These are phyloP conservation scores for Drosophila infuscata DNA, from an alignment of 2,888 invertebrate genomes.

Conservation along the genomic window DNA sequence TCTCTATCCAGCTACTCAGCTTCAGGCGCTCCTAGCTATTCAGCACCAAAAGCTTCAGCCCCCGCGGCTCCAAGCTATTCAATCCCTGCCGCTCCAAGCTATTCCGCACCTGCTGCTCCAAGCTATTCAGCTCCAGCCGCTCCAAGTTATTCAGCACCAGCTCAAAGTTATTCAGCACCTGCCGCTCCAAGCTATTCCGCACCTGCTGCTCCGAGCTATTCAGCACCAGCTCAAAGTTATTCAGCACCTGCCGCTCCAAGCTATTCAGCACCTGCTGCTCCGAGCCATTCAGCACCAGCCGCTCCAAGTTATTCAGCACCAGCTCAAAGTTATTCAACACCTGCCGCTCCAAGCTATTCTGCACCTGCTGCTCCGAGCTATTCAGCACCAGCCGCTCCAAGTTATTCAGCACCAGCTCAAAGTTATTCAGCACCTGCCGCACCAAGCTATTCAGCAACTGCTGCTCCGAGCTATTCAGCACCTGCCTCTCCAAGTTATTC, in stretches of 20 bases:
- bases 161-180: slow-evolving; percentile 28
- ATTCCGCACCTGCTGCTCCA: slow-evolving; percentile 11
- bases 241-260: slow-evolving; percentile 27
- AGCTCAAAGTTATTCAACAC: slow-evolving; percentile 24
- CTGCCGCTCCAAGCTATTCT: slow-evolving; percentile 4
- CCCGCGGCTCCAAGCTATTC: slow-evolving; percentile 14
- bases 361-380: slow-evolving; percentile 31
- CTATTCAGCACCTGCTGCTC: slow-evolving; percentile 38
- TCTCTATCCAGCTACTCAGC: slow-evolving; percentile 55
- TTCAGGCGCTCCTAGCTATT: slow-evolving; percentile 15
- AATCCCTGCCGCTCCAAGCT: neutral
- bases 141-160: slow-evolving; percentile 15
- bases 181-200: slow-evolving; percentile 28
- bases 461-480: slow-evolving; percentile 2
- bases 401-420: slow-evolving; percentile 35
- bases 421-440: slow-evolving; percentile 21
- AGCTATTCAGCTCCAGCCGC: slow-evolving; percentile 27
- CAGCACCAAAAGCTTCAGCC: slow-evolving; percentile 27
- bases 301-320: slow-evolving; percentile 33
- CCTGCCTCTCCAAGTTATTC: slow-evolving; percentile 8
- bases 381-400: slow-evolving; percentile 8
- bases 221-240: slow-evolving; percentile 21
- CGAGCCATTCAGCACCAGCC: slow-evolving; percentile 34
- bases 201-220: slow-evolving; percentile 3
- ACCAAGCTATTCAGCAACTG: slow-evolving; percentile 16